Percentiles rank a stretch among this genome's conserved stretches.
phyloP scores from a whole-genome alignment of 2,797 vertebrate species.

The Bufotes viridis region DNA sequence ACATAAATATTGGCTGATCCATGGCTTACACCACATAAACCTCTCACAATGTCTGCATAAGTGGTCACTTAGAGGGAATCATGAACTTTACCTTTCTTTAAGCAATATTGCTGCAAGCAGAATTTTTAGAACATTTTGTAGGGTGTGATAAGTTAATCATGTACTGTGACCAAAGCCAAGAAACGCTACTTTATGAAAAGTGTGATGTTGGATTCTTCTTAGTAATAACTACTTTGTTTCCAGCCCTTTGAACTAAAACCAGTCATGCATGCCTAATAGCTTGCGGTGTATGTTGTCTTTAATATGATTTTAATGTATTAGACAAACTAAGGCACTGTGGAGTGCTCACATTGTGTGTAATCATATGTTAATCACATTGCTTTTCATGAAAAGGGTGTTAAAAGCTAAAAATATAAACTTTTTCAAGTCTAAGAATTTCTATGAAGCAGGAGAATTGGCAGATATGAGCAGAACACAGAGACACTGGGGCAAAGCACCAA shows the following conservation, averaged over 20 bases:
- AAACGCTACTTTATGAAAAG: conserved; percentile 9
- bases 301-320: conserved; percentile 1
- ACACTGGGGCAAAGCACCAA: no score
- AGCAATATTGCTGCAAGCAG: conserved; percentile 5
- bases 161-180: conserved; percentile 36
- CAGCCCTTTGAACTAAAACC: conserved; percentile 13
- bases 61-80: not conserved
- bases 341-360: not conserved
- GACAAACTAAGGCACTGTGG: not conserved
- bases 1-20: not conserved
- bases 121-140: conserved; percentile 18
- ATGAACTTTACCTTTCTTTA: not conserved
- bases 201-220: conserved; percentile 14
- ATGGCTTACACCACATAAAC: not conserved
- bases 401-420: no score
- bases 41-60: conserved; percentile 10
- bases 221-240: conserved; percentile 25
- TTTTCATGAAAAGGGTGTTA: conserved; percentile 1
- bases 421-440: not conserved
- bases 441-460: not conserved
- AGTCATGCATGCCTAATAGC: conserved; percentile 29
- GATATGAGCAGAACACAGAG: no score
- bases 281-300: not conserved
- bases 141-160: conserved; percentile 35
- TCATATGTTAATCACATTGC: conserved; percentile 1